phyloP scores from a whole-genome alignment of 2,888 invertebrate species.

The Drosophila longiperda region DNA sequence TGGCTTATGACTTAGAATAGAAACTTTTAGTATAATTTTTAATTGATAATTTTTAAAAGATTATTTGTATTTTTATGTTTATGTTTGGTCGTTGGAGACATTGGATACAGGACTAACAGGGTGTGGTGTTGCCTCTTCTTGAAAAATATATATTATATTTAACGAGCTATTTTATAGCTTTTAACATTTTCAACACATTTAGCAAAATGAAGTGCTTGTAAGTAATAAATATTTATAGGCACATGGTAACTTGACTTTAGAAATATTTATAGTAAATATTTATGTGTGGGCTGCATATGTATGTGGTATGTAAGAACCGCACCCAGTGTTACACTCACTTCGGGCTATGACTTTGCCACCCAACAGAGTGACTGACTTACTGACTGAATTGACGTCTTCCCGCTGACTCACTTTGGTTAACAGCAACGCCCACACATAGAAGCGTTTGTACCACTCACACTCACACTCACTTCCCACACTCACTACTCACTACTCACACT shows the following conservation, averaged over 20 bases:
- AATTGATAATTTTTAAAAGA: background rate
- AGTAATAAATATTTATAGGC: constrained; percentile 31
- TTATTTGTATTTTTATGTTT: background rate
- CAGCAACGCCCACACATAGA: constrained; percentile 47
- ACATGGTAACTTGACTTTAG: constrained; percentile 18
- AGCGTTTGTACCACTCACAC: background rate
- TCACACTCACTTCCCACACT: constrained; percentile 23
- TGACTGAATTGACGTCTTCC: constrained; percentile 32
- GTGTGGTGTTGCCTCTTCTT: constrained; percentile 2
- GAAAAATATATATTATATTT: constrained; percentile 15
- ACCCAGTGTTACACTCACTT: constrained; percentile 24
- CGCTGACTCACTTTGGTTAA: constrained; percentile 56
- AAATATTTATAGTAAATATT: constrained; percentile 14
- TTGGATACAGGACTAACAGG: background rate
- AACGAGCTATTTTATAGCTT: constrained; percentile 10
- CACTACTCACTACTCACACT: too few species aligned
- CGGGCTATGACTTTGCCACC: constrained; percentile 12
- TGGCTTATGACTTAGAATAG: background rate
- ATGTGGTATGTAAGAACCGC: constrained; percentile 25
- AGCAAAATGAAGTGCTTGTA: constrained; percentile 7
- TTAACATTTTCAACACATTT: constrained; percentile 4
- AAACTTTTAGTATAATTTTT: background rate
- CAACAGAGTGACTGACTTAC: constrained; percentile 2
- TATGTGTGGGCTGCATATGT: background rate
- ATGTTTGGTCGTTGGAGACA: background rate